Evolutionary conservation across 2,797 vertebrate genomes (phyloP).

Genomic region (Poecile montanus): DNA sequence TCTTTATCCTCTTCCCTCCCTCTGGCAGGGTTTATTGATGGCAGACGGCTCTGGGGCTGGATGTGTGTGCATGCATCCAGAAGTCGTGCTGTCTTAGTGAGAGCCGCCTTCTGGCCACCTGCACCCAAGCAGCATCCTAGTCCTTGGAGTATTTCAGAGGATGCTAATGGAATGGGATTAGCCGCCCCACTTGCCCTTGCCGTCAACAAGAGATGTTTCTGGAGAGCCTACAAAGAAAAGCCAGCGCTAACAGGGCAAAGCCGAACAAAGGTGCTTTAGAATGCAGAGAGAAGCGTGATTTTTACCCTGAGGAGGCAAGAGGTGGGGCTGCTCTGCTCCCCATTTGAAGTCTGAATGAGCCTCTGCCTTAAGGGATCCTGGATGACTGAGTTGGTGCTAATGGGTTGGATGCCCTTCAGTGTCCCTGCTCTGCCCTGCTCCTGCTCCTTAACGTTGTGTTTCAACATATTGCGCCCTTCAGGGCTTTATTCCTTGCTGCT

Average conservation of each 20-base stretch:
- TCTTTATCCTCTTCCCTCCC: not conserved
- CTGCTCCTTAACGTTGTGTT: not conserved
- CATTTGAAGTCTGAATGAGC: not conserved
- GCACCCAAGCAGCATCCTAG: not conserved
- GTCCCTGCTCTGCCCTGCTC: not conserved
- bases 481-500: not conserved
- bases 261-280: constrained; percentile 32
- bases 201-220: not conserved
- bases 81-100: not conserved
- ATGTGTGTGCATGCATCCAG: not conserved
- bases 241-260: not conserved
- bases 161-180: constrained; percentile 40
- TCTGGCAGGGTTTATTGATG: not conserved
- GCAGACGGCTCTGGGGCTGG: not conserved
- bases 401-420: constrained; percentile 19
- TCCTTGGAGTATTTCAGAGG: constrained; percentile 29
- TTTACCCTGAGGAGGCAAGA: constrained; percentile 9
- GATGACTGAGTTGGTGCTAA: not conserved
- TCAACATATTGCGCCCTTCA: not conserved
- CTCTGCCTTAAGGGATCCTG: not conserved
- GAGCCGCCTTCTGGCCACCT: not conserved
- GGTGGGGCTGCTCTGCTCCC: constrained; percentile 24
- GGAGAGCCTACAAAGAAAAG: constrained; percentile 30
- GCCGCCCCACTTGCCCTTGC: constrained; percentile 16
- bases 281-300: not conserved